These are phyloP conservation scores for Flabesymbios commensalis DNA, from an alignment of 2,888 invertebrate species.

Conservation along the genomic window DNA sequence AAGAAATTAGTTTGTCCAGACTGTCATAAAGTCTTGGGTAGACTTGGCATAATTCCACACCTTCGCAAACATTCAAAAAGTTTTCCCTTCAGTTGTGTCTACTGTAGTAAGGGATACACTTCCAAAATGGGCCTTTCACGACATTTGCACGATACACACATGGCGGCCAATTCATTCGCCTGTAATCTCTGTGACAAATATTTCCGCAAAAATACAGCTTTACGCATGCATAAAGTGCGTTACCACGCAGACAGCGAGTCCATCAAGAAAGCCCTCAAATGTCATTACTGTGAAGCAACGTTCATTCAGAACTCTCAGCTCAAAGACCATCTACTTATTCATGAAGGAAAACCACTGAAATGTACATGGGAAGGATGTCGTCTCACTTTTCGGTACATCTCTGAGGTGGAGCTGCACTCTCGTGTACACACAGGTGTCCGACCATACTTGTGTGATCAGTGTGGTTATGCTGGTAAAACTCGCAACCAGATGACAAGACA, in stretches of 20 bases:
- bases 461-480: constrained; percentile 72
- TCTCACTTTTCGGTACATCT: constrained; percentile 69
- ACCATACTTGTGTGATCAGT: constrained; percentile 83
- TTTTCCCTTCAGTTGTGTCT: neutral
- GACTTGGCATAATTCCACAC: constrained; percentile 47
- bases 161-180: neutral
- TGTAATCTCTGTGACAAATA: constrained; percentile 24
- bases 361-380: constrained; percentile 83
- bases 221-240: constrained; percentile 21
- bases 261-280: constrained; percentile 73
- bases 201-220: constrained; percentile 8
- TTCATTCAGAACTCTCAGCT: constrained; percentile 67
- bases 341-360: constrained; percentile 70
- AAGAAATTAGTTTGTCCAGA: constrained; percentile 41
- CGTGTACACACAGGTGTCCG: constrained; percentile 79
- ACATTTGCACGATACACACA: neutral
- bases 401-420: constrained; percentile 75
- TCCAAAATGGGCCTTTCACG: neutral
- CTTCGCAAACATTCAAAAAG: constrained; percentile 34
- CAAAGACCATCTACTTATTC: constrained; percentile 71
- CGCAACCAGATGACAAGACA: constrained; percentile 55
- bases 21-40: constrained; percentile 43
- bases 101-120: neutral
- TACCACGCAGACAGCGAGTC: constrained; percentile 11
- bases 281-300: constrained; percentile 82